Conservation (phyloP, 2,113 vertebrate species). For the Vulpes lagopus region DNA sequence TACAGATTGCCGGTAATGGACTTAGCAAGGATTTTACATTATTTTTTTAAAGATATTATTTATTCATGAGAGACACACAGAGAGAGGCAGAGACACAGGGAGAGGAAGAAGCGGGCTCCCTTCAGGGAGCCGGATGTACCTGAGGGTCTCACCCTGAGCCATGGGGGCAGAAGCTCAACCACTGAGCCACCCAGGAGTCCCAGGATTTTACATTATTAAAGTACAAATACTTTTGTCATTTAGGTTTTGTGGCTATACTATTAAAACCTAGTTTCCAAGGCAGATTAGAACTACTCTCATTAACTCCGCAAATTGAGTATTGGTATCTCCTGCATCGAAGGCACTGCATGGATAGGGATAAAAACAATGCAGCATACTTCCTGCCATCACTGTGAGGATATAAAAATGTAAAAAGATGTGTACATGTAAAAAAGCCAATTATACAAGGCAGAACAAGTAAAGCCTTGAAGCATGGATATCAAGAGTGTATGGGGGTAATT, state of each 20-base stretch:
- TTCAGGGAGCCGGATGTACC: too few relatives aligned
- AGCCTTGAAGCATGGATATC: background rate
- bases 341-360: background rate
- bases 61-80: too few relatives aligned
- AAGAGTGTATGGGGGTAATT: background rate
- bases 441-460: background rate
- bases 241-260: background rate
- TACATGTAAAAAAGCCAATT: background rate
- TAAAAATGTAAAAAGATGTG: background rate
- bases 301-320: background rate
- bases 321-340: background rate
- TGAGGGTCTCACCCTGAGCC: too few relatives aligned
- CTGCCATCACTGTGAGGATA: background rate
- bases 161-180: too few relatives aligned
- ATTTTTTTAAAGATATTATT: background rate
- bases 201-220: background rate
- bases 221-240: background rate
- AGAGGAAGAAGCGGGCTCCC: too few relatives aligned
- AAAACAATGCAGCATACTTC: background rate
- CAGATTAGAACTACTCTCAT: background rate
- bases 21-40: background rate
- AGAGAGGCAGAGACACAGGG: too few relatives aligned
- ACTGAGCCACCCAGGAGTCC: too few relatives aligned
- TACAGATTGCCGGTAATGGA: background rate
- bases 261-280: slow-evolving; percentile 10